Evolutionary conservation across 1,140 invertebrate species (phyloP).

Genomic region (Sitophilus oryzae): DNA sequence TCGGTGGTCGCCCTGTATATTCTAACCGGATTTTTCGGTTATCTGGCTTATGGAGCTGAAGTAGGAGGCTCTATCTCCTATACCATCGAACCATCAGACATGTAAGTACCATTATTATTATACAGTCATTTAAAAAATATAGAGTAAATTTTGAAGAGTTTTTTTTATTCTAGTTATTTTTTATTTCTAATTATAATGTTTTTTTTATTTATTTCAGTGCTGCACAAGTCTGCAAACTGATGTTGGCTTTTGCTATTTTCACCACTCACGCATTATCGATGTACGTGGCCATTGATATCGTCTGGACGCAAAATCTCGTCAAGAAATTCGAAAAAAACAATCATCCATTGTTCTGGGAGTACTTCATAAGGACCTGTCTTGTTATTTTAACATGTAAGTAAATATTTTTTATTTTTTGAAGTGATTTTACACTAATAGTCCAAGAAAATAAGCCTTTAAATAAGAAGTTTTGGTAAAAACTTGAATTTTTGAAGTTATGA

Average conservation of each 20-base stretch:
- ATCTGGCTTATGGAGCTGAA: constrained; percentile 62
- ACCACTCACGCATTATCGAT: constrained; percentile 77
- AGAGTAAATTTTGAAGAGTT: constrained; percentile 54
- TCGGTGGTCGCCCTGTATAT: constrained; percentile 66
- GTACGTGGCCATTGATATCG: constrained; percentile 85
- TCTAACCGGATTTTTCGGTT: constrained; percentile 73
- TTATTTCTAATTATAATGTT: constrained; percentile 72
- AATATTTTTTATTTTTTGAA: constrained; percentile 36
- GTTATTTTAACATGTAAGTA: constrained; percentile 75
- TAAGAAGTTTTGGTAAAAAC: neutral
- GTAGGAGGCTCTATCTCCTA: constrained; percentile 63
- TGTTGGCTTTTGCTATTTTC: constrained; percentile 75
- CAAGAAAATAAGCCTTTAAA: too few relatives aligned
- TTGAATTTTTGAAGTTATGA: neutral
- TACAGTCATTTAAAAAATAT: constrained; percentile 58
- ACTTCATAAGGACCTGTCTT: constrained; percentile 57
- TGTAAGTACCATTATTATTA: constrained; percentile 57
- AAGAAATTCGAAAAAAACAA: constrained; percentile 42
- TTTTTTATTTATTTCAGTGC: constrained; percentile 58
- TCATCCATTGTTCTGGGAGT: constrained; percentile 56
- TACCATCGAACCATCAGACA: constrained; percentile 55
- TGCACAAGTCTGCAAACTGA: constrained; percentile 66
- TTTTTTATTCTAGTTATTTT: constrained; percentile 32
- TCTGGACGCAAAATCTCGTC: constrained; percentile 67
- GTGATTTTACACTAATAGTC: neutral